Evolutionary conservation across 2,888 invertebrate species (phyloP).

Genomic region (Herminia tarsipennalis): DNA sequence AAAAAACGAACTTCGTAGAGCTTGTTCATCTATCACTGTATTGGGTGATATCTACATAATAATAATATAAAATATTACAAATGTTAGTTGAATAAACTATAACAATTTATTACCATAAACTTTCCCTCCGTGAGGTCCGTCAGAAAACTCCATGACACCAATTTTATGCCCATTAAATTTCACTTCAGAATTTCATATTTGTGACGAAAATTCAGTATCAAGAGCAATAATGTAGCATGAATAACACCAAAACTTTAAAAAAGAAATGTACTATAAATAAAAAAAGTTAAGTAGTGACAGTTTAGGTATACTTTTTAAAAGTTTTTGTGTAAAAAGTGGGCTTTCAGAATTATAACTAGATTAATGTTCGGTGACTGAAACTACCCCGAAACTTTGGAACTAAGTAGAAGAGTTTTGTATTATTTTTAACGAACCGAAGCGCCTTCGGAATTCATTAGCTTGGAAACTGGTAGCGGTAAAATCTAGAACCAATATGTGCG

Average conservation of each 20-base stretch:
- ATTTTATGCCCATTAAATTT: slow-evolving; percentile 35
- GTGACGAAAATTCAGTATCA: slow-evolving; percentile 38
- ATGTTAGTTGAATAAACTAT: no score
- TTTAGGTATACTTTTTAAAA: slow-evolving; percentile 59
- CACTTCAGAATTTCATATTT: slow-evolving; percentile 30
- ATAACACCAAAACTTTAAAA: slow-evolving; percentile 51
- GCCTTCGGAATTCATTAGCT: slow-evolving; percentile 80
- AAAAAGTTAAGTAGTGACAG: slow-evolving; percentile 56
- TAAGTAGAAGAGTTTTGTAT: slow-evolving; percentile 73
- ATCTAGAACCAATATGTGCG: slow-evolving; percentile 64
- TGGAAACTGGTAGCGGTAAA: slow-evolving; percentile 61
- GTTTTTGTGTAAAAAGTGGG: slow-evolving; percentile 59
- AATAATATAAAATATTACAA: no score
- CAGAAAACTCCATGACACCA: slow-evolving; percentile 31
- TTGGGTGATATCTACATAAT: no score
- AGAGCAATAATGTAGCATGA: slow-evolving; percentile 46
- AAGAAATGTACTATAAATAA: slow-evolving; percentile 54
- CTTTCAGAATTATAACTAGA: slow-evolving; percentile 73
- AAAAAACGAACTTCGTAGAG: no score
- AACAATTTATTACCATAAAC: slow-evolving; percentile 26
- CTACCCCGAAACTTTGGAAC: slow-evolving; percentile 72
- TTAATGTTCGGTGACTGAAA: slow-evolving; percentile 80
- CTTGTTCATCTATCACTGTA: no score
- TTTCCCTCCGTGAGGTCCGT: slow-evolving; percentile 22
- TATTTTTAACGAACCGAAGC: slow-evolving; percentile 77